Conservation (phyloP, 2,888 invertebrate genomes). For the Metacarcinus magister region DNA sequence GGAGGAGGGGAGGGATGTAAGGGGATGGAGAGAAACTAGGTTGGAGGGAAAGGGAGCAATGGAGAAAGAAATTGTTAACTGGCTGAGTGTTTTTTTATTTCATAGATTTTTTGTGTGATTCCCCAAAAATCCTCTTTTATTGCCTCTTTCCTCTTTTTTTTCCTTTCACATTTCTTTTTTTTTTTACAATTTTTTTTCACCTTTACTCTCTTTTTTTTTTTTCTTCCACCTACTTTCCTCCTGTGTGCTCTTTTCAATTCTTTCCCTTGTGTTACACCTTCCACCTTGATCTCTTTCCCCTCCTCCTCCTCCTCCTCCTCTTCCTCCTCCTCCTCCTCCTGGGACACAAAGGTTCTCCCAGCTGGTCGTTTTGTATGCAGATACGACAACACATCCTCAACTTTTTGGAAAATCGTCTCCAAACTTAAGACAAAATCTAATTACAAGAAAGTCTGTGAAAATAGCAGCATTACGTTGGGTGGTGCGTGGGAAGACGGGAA, state of each 20-base stretch:
- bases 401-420: conserved; percentile 12
- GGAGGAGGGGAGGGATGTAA: not conserved
- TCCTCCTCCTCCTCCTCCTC: not conserved
- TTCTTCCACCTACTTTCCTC: no score
- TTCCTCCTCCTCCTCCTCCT: not conserved
- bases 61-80: not conserved
- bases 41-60: not conserved
- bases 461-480: not conserved
- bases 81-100: not conserved
- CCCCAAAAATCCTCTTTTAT: not conserved
- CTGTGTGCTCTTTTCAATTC: no score
- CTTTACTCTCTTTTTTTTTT: no score
- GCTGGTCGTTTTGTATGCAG: not conserved
- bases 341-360: not conserved
- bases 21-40: not conserved
- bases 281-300: not conserved
- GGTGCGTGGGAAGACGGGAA: not conserved
- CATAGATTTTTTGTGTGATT: not conserved
- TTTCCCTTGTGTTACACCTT: no score
- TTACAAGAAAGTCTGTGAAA: not conserved
- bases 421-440: conserved; percentile 34
- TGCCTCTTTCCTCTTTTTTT: not conserved
- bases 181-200: no score
- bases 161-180: no score
- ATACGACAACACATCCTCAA: not conserved